phyloP scores from a whole-genome alignment of 2,797 vertebrate species.

The Percopsis omiscomaycus region DNA sequence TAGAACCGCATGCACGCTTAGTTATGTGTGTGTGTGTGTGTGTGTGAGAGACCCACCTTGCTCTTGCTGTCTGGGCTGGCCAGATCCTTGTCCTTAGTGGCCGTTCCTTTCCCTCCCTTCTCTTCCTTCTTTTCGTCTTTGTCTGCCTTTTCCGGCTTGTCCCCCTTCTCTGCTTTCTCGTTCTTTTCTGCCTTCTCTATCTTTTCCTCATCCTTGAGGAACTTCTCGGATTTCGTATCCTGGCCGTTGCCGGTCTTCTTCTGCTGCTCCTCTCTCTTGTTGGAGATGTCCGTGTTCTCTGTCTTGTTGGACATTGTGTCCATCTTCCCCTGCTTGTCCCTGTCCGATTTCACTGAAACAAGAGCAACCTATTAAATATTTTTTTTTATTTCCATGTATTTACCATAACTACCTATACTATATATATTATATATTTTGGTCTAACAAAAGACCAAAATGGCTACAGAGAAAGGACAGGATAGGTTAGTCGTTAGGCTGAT shows the following conservation, averaged over 20 bases:
- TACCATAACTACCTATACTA: no score
- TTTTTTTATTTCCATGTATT: no score
- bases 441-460: no score
- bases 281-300: slow-evolving; percentile 62
- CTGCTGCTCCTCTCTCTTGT: slow-evolving; percentile 62
- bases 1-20: slow-evolving; percentile 5
- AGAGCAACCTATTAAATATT: no score
- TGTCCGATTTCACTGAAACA: slow-evolving; percentile 72
- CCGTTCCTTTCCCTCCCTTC: slow-evolving; percentile 61
- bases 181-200: slow-evolving; percentile 73
- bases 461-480: no score
- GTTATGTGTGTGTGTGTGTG: slow-evolving; percentile 22
- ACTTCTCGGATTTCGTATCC: slow-evolving; percentile 69
- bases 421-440: no score
- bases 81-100: slow-evolving; percentile 81
- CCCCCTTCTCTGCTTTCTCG: slow-evolving; percentile 70
- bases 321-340: slow-evolving; percentile 71
- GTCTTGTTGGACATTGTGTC: slow-evolving; percentile 58
- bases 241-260: slow-evolving; percentile 53
- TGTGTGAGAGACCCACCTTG: slow-evolving; percentile 79
- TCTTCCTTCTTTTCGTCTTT: slow-evolving; percentile 61
- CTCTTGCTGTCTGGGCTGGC: slow-evolving; percentile 85
- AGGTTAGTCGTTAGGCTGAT: no score
- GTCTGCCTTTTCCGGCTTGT: slow-evolving; percentile 60
- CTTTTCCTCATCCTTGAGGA: slow-evolving; percentile 71